Evolutionary conservation across 2,888 invertebrate genomes (phyloP), one percentile per base, ranked within the genome.

Genomic region (Polymixis flavicincta): DNA sequence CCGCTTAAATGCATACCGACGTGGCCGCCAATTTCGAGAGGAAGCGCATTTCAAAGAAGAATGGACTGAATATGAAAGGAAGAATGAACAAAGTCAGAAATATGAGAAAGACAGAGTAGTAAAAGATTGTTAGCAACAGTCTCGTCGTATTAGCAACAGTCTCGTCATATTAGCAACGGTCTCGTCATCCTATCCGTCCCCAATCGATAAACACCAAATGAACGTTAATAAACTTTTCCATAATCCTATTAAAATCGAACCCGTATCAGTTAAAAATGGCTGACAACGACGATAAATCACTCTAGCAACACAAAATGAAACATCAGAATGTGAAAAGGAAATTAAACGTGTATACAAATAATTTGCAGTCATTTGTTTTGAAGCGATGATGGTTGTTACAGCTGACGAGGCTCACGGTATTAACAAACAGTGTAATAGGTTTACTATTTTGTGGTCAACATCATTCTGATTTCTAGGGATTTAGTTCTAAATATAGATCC

Each of bases 321-420:
- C 28, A 14, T 50, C 61, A 50, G 19, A 55, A 60, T 65, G 59
- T 60, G 19, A 55, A 64, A 42, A 71, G 61, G 70, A 74, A 79
- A 79, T 79, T 19, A 72, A 52, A 61, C n/a, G 22, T 5, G 37
- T 45, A 66, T 14, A 72, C 66, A 78, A 78, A 78, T 78, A 50
- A 78, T 72, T 78, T 52, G 54, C 28, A 65, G 64, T 65, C 59
- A 77, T 78, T 78, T 67, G 66, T 72, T 72, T 71, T 5, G 52
- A 22, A 55, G 19, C 54, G n/a, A 37, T 76, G 76, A 55, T 17
- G 42, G 8, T 11, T 13, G 25, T 22, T n/a, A 37, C 42, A 32
- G 9, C 22, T 52, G 42, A 63, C 17, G n/a, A 11, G 32, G 5
- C 2, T 0, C 4, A 32, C n/a, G 28, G 1, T 52, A 22, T 28